These are phyloP conservation scores for Cygnus atratus DNA, from an alignment of 2,113 vertebrate genomes.

Conservation along the genomic window DNA sequence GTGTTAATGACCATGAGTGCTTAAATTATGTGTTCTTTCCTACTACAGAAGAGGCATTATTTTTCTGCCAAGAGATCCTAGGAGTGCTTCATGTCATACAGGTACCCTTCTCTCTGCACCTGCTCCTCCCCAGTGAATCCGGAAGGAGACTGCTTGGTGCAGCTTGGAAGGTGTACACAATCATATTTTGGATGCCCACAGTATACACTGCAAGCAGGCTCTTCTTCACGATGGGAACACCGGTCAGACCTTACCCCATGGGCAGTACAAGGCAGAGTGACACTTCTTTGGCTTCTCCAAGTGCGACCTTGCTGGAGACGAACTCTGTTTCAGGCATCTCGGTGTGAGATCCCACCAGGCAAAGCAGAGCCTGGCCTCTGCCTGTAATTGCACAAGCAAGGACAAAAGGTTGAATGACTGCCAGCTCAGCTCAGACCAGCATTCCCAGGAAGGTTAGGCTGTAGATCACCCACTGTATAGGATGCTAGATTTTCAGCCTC, in stretches of 20 bases:
- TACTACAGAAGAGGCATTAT: not conserved
- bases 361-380: not conserved
- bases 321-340: not conserved
- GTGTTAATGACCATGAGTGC: not conserved
- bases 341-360: fast-evolving
- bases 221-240: not conserved
- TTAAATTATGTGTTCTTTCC: not conserved
- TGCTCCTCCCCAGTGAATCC: not conserved
- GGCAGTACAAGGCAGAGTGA: not conserved
- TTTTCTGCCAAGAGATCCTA: not conserved
- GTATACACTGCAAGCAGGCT: not conserved
- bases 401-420: not conserved
- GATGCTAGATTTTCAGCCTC: not conserved
- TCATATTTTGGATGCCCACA: not conserved
- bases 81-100: not conserved
- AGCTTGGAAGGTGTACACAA: not conserved
- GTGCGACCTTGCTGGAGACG: not conserved
- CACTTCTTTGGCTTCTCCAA: not conserved
- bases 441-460: not conserved
- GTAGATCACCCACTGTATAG: not conserved
- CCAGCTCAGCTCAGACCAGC: not conserved
- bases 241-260: not conserved
- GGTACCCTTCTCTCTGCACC: not conserved
- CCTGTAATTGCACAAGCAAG: not conserved
- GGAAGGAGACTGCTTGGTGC: not conserved